Base-by-base conservation (phyloP, 2,797 vertebrate genomes). In the Diplodus sargus region DNA sequence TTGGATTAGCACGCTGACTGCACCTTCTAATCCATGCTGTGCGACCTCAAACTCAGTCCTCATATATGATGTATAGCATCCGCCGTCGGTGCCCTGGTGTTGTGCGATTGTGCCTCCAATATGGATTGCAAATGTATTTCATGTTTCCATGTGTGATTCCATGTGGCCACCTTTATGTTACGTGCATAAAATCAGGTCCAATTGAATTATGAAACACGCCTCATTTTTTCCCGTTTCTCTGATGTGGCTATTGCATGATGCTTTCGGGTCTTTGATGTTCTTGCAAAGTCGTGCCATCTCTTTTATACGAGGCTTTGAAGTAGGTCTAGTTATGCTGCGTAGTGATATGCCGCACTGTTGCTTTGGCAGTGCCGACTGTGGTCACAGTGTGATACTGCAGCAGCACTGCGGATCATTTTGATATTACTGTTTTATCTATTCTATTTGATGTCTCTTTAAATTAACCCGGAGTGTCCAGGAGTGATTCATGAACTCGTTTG, bases 291-390 rank as follows among this genome's bases (percentile, higher is more conserved):
- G 79, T 81, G 75, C 87, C 85, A 83, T 92, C 81, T 87, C 87
- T 89, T 92, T 90, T 88, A 76, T 77, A 65, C 56, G n/a, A 83
- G 83, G 83, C 90, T 93, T 92, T 94, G 92, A 94, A 92, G 90
- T 92, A 52, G 77, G 54, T 75, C 76, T 85, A 42, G 67, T 89
- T 86, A 79, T 69, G 60, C 70, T 39, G 86, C 67, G 73, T 47
- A 70, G 78, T 65, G 87, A 78, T 83, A 39, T 45, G 85, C 74
- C 3, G 42, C 73, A 62, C 75, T 76, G 70, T 70, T 82, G 79
- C 85, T 76, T 81, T 74, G 77, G 78, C 92, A 71, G 76, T 71
- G 80, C 85, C 64, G 30, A 47, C 86, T 78, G 85, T 77, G 90
- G 89, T 89, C 91, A 83, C 87, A 85, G 86, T 73, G 76, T 82